Conservation (phyloP, 2,113 vertebrate genomes). For the Tachuris rubrigastra region DNA sequence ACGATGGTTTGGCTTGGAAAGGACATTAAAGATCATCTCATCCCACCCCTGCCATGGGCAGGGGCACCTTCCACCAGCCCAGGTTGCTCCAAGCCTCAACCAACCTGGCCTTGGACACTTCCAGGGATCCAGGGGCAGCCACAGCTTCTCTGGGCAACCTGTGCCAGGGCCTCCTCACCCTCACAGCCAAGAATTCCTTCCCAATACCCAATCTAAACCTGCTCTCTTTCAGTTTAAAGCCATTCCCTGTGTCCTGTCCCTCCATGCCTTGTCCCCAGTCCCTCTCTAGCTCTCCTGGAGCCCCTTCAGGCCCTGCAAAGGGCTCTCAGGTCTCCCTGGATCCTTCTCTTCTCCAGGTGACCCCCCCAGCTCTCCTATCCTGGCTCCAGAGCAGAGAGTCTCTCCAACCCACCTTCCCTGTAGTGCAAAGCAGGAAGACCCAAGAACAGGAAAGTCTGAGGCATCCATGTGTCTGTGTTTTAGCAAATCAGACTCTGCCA, state of each 20-base stretch:
- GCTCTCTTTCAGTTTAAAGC: neutral
- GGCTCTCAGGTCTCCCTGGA: neutral
- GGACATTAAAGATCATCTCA: no score
- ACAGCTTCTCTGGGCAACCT: neutral
- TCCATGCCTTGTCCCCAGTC: neutral
- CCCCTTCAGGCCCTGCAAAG: neutral
- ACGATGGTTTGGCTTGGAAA: neutral
- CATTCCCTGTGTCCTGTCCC: neutral
- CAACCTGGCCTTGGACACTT: neutral
- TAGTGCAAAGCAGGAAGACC: neutral
- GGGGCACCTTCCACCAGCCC: neutral
- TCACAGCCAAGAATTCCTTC: neutral
- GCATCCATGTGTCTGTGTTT: neutral
- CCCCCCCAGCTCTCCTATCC: neutral
- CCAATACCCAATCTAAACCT: neutral
- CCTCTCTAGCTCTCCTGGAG: neutral
- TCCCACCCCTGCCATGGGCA: neutral
- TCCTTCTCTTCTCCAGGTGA: neutral
- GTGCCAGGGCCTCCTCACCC: neutral
- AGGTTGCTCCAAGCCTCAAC: accelerated
- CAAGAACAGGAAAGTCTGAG: neutral
- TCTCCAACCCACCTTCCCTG: neutral
- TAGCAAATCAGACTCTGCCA: neutral
- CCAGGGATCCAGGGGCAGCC: neutral
- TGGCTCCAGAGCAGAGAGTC: neutral